Evolutionary conservation across 2,797 vertebrate species (phyloP).

Genomic region (Novumbra hubbsi): DNA sequence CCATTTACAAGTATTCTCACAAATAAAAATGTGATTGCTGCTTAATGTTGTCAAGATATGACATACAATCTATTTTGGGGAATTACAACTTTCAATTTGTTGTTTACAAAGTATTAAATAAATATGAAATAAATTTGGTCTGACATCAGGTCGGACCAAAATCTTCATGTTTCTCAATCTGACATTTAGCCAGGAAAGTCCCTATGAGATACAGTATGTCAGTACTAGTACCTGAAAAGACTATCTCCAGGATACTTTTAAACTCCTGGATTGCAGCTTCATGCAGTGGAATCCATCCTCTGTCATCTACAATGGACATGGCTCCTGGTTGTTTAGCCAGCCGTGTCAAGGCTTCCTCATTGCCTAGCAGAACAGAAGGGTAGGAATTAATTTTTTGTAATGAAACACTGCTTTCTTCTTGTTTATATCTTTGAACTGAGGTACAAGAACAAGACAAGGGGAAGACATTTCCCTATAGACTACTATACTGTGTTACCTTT

Average conservation of each 20-base stretch:
- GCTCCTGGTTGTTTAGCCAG: slow-evolving; percentile 68
- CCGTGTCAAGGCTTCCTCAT: slow-evolving; percentile 76
- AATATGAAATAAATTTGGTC: too few species aligned
- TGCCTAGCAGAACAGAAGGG: slow-evolving; percentile 66
- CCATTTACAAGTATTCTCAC: too few species aligned
- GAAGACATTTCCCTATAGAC: neutral
- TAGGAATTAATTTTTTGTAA: neutral
- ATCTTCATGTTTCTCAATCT: neutral
- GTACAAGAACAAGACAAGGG: neutral
- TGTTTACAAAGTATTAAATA: too few species aligned
- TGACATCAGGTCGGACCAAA: too few species aligned
- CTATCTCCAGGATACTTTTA: slow-evolving; percentile 81
- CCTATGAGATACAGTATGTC: neutral
- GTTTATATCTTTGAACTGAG: neutral
- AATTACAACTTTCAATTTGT: too few species aligned
- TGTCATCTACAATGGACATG: slow-evolving; percentile 79
- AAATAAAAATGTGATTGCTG: too few species aligned
- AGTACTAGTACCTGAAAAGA: slow-evolving; percentile 78
- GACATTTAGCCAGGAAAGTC: neutral
- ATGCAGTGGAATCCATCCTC: slow-evolving; percentile 90
- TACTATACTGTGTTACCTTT: neutral
- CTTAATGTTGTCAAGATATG: too few species aligned
- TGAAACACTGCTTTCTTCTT: neutral
- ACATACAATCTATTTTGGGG: too few species aligned
- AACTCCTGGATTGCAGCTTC: slow-evolving; percentile 83